These are phyloP conservation scores for Ormia ochracea DNA, from an alignment of 2,888 invertebrate genomes.

Conservation along the genomic window DNA sequence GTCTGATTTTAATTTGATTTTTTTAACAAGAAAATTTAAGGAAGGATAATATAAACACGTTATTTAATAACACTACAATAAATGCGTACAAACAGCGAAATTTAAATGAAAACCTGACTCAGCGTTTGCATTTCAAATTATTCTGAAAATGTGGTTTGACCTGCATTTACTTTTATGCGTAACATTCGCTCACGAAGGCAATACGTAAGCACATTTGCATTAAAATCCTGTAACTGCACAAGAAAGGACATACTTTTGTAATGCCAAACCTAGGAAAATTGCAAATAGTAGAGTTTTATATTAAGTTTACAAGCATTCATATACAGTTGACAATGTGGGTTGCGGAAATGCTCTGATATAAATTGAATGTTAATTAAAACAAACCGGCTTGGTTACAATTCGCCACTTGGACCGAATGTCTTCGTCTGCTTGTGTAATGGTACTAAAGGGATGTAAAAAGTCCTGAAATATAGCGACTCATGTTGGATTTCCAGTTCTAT, in stretches of 20 bases:
- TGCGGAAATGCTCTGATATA: too few species aligned
- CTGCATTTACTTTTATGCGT: slow-evolving; percentile 23
- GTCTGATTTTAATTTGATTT: too few species aligned
- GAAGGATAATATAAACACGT: not conserved
- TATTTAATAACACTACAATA: not conserved
- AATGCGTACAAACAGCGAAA: not conserved
- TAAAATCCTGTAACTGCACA: not conserved
- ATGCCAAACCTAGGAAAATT: not conserved
- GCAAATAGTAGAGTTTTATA: not conserved
- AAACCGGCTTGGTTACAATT: too few species aligned
- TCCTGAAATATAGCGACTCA: too few species aligned
- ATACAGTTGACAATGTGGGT: not conserved
- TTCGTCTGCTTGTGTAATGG: too few species aligned
- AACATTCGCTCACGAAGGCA: not conserved
- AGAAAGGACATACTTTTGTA: not conserved
- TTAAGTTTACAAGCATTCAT: not conserved
- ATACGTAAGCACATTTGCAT: not conserved
- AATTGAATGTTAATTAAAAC: too few species aligned
- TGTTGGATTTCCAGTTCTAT: too few species aligned
- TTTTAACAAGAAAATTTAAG: too few species aligned
- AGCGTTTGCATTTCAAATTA: slow-evolving; percentile 21
- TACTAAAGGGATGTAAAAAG: too few species aligned
- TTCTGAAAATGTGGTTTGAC: slow-evolving; percentile 45
- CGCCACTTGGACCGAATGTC: too few species aligned
- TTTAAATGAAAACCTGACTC: slow-evolving; percentile 4